Percentiles rank a stretch among this genome's conserved stretches.
phyloP scores from a whole-genome alignment of 1,140 invertebrate species.

The Lethocerus indicus region DNA sequence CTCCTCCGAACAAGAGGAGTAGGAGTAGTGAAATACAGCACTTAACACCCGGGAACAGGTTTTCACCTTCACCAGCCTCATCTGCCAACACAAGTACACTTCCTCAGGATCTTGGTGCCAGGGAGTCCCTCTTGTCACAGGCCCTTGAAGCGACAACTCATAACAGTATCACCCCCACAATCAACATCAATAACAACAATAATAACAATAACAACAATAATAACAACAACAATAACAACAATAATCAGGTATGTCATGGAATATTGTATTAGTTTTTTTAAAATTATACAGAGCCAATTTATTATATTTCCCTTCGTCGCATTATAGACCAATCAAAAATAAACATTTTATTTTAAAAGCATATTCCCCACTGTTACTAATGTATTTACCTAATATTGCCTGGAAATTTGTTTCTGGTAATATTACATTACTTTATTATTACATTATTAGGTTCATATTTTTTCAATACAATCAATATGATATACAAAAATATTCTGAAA shows the following conservation, averaged over 20 bases:
- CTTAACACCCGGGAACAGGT: conserved; percentile 18
- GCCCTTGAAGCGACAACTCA: conserved; percentile 35
- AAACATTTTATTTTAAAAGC: not conserved
- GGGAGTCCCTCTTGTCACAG: conserved; percentile 38
- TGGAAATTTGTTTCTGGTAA: too few relatives aligned
- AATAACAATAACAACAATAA: conserved; percentile 7
- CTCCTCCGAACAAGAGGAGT: conserved; percentile 40
- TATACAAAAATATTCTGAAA: too few relatives aligned
- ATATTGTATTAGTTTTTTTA: conserved; percentile 3
- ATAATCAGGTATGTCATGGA: conserved; percentile 9
- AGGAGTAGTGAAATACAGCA: conserved; percentile 37
- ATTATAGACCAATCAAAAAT: not conserved
- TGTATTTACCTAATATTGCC: too few relatives aligned
- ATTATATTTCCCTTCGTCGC: too few relatives aligned
- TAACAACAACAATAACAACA: too few relatives aligned
- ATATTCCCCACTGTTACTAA: not conserved
- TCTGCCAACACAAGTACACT: conserved; percentile 19
- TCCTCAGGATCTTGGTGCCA: not conserved
- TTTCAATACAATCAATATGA: too few relatives aligned
- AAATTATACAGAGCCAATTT: conserved; percentile 1
- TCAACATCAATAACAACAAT: conserved; percentile 12
- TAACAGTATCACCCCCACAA: conserved; percentile 4
- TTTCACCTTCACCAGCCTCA: conserved; percentile 25
- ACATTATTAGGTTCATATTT: too few relatives aligned
- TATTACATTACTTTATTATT: too few relatives aligned